Base-by-base conservation (phyloP, 35 echinoderm and acorn worm genomes). In the Ophioderma brevispina region DNA sequence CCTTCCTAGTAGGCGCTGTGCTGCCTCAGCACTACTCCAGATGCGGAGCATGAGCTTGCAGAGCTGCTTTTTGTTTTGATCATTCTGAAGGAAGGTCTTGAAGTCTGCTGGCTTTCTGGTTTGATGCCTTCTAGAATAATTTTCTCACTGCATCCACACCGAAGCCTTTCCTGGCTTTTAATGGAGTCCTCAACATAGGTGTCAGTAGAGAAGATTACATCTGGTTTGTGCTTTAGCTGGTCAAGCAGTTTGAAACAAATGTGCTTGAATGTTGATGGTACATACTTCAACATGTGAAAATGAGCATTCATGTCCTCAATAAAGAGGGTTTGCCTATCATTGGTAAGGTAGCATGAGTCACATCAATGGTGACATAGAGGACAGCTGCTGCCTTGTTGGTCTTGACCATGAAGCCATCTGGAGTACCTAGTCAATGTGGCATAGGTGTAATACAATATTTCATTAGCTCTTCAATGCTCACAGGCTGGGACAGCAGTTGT, bases 181-280 rank as follows among this genome's bases (percentile, higher is more conserved):
- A n/a, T n/a, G n/a, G n/a, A n/a, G 85, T 88, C 87, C 31, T 75
- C 81, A 41, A 50, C 87, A 92, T 59, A n/a, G n/a, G 77, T 59
- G 55, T 92, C 90, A 37, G 90, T 92, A 31, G 76, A 80, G 55
- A 92, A 92, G 90, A 93, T 32, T 33, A 93, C 56, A 82, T 93
- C 46, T 5, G 55, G 38, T 31, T 93, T 93, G 13, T 78, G 18
- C 43, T 75, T 49, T 78, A 93, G 81, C n/a, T 82, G 85, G 46
- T 93, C 56, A n/a, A 80, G 46, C 5, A 93, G 33, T 39, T 88
- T 8, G 31, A 81, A 40, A 76, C 90, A 87, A 87, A 92, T 88
- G 64, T 82, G 78, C 28, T 38, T 46, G 36, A 93, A 92, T 32
- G 76, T 93, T 70, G 76, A 32, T 11, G 90, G 90, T 11, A 87